These are phyloP conservation scores for Drosophila cognata DNA, from an alignment of 2,888 invertebrate species.

Conservation along the genomic window DNA sequence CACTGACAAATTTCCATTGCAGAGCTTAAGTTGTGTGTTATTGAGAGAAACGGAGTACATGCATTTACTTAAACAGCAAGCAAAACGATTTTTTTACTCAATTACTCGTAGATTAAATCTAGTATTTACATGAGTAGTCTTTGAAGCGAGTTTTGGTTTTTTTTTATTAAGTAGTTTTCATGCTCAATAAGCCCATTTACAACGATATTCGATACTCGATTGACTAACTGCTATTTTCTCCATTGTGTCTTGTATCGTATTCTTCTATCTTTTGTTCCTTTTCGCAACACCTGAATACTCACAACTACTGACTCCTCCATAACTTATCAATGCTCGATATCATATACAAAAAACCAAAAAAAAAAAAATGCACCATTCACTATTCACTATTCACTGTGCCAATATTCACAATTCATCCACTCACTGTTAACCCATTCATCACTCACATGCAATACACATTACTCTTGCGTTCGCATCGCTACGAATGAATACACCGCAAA, in stretches of 20 bases:
- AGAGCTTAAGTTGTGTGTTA: constrained; percentile 51
- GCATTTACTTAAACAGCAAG: constrained; percentile 72
- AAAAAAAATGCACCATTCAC: constrained; percentile 26
- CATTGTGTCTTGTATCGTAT: constrained; percentile 70
- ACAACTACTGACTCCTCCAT: not conserved
- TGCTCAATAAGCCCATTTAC: constrained; percentile 17
- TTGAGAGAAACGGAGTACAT: constrained; percentile 71
- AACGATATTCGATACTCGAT: constrained; percentile 35
- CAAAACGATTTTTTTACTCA: constrained; percentile 36
- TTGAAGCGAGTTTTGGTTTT: constrained; percentile 18
- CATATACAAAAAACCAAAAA: not conserved
- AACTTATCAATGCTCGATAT: not conserved
- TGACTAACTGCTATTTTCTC: constrained; percentile 57
- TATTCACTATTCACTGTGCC: constrained; percentile 7
- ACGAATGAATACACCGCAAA: constrained; percentile 36
- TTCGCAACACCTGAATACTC: constrained; percentile 14
- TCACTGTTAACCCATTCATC: constrained; percentile 14
- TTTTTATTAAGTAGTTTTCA: constrained; percentile 35
- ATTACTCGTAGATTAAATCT: constrained; percentile 33
- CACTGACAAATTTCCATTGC: constrained; percentile 60
- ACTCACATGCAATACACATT: constrained; percentile 11
- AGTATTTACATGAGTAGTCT: constrained; percentile 29
- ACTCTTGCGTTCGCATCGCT: constrained; percentile 20
- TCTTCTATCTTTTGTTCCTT: constrained; percentile 61
- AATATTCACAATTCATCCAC: not conserved